These are phyloP conservation scores for Apostichopus parvimensis DNA, from an alignment of 35 echinoderm and acorn worm genomes.

Conservation along the genomic window DNA sequence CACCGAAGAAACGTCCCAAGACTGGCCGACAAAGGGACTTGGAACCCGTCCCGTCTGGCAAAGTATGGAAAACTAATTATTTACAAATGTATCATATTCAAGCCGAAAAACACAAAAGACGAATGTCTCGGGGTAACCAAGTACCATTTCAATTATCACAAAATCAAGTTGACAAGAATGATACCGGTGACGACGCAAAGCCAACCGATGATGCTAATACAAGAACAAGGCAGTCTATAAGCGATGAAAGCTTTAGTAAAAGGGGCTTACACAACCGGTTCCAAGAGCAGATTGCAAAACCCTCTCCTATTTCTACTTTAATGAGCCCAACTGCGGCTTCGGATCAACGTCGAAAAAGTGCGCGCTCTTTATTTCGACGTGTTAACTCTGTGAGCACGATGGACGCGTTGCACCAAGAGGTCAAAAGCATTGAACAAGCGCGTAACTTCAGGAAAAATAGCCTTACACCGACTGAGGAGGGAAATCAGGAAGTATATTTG, in stretches of 20 bases:
- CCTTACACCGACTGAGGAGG: slow-evolving; percentile 25
- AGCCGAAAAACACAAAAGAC: slow-evolving; percentile 57
- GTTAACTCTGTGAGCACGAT: slow-evolving; percentile 33
- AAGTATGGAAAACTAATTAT: slow-evolving; percentile 74
- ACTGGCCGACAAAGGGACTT: slow-evolving; percentile 27
- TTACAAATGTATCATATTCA: slow-evolving; percentile 74
- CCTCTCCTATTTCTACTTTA: neutral
- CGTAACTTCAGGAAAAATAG: slow-evolving; percentile 42
- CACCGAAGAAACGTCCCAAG: slow-evolving; percentile 35
- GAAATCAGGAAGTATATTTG: slow-evolving; percentile 44
- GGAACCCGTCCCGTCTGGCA: slow-evolving; percentile 11
- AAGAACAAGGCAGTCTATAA: neutral
- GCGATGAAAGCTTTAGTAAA: neutral
- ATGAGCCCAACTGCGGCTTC: slow-evolving; percentile 38
- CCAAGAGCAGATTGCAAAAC: slow-evolving; percentile 14
- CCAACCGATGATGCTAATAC: neutral
- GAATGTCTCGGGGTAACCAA: slow-evolving; percentile 44
- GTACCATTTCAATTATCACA: slow-evolving; percentile 6
- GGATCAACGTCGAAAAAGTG: slow-evolving; percentile 21
- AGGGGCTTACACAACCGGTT: slow-evolving; percentile 17
- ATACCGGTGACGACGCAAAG: neutral
- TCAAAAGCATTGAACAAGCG: slow-evolving; percentile 48
- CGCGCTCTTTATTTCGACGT: slow-evolving; percentile 11
- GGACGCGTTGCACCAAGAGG: slow-evolving; percentile 58
- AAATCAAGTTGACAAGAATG: neutral